These are phyloP conservation scores for Tetranychus cinnabarinus DNA, from an alignment of 1,140 invertebrate genomes.

Conservation along the genomic window DNA sequence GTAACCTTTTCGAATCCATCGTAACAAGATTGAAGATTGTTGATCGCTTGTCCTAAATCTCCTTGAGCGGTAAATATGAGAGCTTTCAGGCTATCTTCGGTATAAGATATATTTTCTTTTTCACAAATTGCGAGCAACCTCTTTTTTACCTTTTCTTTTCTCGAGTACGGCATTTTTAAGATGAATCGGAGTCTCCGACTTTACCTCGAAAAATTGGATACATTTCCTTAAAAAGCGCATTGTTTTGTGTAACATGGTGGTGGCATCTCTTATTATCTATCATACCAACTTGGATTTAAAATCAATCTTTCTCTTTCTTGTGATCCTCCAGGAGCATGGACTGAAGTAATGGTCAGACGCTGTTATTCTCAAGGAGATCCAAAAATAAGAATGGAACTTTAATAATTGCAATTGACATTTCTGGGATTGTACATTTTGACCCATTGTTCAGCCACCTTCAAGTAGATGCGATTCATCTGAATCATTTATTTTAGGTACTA, in stretches of 20 bases:
- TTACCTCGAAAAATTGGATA: no score
- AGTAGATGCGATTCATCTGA: constrained; percentile 71
- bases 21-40: constrained; percentile 90
- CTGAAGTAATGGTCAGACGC: constrained; percentile 57
- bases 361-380: constrained; percentile 12
- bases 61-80: constrained; percentile 95
- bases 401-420: constrained; percentile 56
- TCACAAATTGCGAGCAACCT: constrained; percentile 49
- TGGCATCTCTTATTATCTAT: no score
- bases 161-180: no score
- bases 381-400: background rate
- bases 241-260: no score
- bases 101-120: constrained; percentile 42
- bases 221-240: no score
- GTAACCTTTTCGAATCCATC: constrained; percentile 83
- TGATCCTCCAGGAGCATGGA: constrained; percentile 81
- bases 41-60: constrained; percentile 86
- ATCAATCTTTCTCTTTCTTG: constrained; percentile 18
- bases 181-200: no score
- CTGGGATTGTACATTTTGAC: constrained; percentile 49
- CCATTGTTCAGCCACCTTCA: constrained; percentile 51
- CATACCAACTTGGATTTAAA: no score
- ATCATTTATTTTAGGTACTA: constrained; percentile 47
- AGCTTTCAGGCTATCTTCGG: constrained; percentile 82
- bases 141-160: constrained; percentile 40